Evolutionary conservation across 2,888 invertebrate genomes (phyloP).

Genomic region (Aphodius sticticus): DNA sequence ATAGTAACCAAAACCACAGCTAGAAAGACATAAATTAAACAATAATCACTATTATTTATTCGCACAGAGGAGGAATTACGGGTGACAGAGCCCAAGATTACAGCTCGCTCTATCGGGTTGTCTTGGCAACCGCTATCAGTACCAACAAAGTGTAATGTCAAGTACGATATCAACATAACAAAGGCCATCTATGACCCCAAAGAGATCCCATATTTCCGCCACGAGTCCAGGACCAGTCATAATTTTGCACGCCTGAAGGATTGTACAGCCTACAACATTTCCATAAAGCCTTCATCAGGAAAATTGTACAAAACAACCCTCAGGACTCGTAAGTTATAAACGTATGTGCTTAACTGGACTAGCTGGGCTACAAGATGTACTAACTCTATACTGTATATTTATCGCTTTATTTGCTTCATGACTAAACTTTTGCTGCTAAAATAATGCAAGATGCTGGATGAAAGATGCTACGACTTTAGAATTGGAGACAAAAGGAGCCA

Average conservation of each 20-base stretch:
- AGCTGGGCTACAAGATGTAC: not conserved
- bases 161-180: constrained; percentile 33
- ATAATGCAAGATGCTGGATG: not conserved
- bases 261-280: constrained; percentile 39
- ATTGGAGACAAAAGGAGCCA: too few relatives aligned
- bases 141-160: constrained; percentile 28
- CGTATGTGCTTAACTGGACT: constrained; percentile 11
- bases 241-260: constrained; percentile 29
- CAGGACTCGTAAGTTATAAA: constrained; percentile 31
- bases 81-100: not conserved
- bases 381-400: not conserved
- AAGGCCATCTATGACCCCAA: constrained; percentile 22
- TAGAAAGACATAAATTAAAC: not conserved
- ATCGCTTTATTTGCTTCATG: not conserved
- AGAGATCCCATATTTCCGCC: constrained; percentile 39
- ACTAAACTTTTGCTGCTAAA: not conserved
- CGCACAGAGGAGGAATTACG: not conserved
- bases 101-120: constrained; percentile 20
- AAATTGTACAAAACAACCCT: constrained; percentile 20
- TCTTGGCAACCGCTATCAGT: not conserved
- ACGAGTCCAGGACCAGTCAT: constrained; percentile 24
- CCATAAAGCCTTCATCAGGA: constrained; percentile 29
- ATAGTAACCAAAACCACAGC: not conserved
- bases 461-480: too few relatives aligned
- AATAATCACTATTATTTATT: not conserved